Conservation (phyloP, 2,797 vertebrate genomes). For the Lagodon rhomboides region DNA sequence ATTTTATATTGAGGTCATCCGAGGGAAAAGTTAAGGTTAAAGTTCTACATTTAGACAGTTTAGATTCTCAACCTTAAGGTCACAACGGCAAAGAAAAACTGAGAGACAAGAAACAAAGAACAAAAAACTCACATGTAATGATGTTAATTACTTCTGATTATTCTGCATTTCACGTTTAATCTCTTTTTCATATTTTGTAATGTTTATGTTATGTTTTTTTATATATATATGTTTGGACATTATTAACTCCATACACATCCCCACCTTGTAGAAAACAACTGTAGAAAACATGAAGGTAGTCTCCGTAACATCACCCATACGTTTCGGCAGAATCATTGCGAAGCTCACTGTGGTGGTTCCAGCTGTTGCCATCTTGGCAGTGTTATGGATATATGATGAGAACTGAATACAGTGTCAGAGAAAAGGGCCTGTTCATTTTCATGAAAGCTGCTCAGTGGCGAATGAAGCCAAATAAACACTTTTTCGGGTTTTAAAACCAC, state of each 20-base stretch:
- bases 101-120: neutral
- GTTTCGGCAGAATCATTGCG: too few species aligned
- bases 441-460: too few species aligned
- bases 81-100: neutral
- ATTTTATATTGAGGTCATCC: conserved; percentile 13
- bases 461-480: too few species aligned
- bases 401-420: too few species aligned
- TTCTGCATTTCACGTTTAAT: neutral
- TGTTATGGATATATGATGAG: too few species aligned
- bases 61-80: neutral
- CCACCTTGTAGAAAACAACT: too few species aligned
- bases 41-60: neutral
- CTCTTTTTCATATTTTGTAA: neutral
- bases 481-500: too few species aligned
- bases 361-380: too few species aligned
- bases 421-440: too few species aligned
- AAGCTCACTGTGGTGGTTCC: too few species aligned
- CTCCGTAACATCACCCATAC: too few species aligned
- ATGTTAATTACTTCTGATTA: neutral
- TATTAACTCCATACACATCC: neutral
- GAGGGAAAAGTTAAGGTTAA: neutral
- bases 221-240: neutral
- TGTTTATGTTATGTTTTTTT: neutral
- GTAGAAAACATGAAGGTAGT: too few species aligned
- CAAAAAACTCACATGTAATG: neutral